Evolutionary conservation across 1,140 invertebrate species (phyloP).

Genomic region (Anoplolepis gracilipes): DNA sequence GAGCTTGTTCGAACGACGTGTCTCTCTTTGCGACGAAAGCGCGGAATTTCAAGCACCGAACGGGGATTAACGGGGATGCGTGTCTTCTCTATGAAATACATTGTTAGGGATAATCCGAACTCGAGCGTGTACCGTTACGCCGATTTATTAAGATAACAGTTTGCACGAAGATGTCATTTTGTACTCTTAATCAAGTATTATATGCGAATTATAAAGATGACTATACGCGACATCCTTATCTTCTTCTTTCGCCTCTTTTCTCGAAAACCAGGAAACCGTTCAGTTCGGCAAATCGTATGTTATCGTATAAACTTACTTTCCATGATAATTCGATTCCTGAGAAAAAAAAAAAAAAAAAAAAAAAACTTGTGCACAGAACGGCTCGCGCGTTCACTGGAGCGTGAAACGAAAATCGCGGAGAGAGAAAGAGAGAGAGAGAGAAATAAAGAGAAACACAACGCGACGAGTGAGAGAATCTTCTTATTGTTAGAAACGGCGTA

Average conservation of each 20-base stretch:
- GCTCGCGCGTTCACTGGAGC: slow-evolving; percentile 5
- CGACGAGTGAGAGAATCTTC: slow-evolving; percentile 64
- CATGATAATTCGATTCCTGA: not conserved
- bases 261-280: not conserved
- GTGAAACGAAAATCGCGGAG: slow-evolving; percentile 37
- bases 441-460: not conserved
- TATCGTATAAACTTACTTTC: not conserved
- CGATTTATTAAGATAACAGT: not conserved
- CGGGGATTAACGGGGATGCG: slow-evolving; percentile 20
- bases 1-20: not conserved
- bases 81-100: not conserved
- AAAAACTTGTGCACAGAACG: no score
- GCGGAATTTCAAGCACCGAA: slow-evolving; percentile 24
- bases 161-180: not conserved
- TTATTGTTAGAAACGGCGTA: slow-evolving; percentile 70
- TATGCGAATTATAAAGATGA: not conserved
- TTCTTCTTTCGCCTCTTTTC: not conserved
- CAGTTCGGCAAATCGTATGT: not conserved
- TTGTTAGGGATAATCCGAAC: slow-evolving; percentile 32
- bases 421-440: not conserved
- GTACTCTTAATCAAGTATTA: no score
- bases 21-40: not conserved
- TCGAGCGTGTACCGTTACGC: not conserved
- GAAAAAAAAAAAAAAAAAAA: not conserved
- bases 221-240: not conserved